phyloP scores from a whole-genome alignment of 2,113 vertebrate species.

The Origma solitaria region DNA sequence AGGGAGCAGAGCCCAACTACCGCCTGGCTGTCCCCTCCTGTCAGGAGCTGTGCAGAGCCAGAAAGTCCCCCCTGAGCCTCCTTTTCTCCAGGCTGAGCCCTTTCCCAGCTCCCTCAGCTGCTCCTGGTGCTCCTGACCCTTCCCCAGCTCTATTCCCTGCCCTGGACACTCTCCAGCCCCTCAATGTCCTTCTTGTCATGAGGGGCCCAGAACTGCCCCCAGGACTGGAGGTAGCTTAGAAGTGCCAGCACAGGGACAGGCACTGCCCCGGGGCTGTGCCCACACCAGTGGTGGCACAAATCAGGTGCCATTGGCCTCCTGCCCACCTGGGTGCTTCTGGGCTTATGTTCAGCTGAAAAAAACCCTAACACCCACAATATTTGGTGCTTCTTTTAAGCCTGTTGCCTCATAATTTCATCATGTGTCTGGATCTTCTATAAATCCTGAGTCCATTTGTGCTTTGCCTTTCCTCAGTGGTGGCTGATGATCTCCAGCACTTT shows the following conservation, averaged over 20 bases:
- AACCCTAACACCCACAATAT: not conserved
- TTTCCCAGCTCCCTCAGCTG: accelerated
- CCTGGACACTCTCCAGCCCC: accelerated
- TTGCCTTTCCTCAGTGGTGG: not conserved
- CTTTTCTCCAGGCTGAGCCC: not conserved
- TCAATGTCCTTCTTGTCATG: not conserved
- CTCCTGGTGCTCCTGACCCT: not conserved
- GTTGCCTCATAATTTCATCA: not conserved
- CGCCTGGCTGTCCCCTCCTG: not conserved
- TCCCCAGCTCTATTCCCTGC: not conserved
- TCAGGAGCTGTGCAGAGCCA: not conserved
- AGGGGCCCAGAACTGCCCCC: not conserved
- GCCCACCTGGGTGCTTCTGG: not conserved
- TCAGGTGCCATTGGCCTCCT: not conserved
- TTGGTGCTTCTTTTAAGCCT: not conserved
- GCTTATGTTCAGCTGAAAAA: not conserved
- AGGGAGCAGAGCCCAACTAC: not conserved
- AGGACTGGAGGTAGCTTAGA: not conserved
- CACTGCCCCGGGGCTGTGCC: not conserved
- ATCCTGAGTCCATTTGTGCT: not conserved
- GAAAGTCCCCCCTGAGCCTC: not conserved
- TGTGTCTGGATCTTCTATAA: not conserved
- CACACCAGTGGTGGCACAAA: not conserved
- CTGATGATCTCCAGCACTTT: not conserved
- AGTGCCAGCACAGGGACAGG: not conserved